These are phyloP conservation scores for Punctoribates punctum DNA, from an alignment of 2,888 invertebrate genomes.

Conservation along the genomic window DNA sequence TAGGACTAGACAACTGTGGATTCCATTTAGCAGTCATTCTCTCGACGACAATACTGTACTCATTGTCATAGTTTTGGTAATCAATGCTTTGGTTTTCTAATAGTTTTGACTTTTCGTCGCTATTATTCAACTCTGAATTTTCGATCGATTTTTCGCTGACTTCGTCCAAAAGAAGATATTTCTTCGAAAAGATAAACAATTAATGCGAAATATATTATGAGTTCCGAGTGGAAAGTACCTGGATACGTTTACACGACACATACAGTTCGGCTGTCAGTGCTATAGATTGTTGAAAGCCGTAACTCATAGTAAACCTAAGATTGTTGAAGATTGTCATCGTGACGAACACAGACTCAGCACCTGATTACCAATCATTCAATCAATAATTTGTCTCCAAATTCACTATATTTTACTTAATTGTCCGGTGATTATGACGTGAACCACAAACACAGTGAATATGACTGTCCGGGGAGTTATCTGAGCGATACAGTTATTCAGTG, in stretches of 20 bases:
- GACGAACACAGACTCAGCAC: constrained; percentile 70
- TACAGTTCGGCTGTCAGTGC: constrained; percentile 72
- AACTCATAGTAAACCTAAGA: constrained; percentile 69
- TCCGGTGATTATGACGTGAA: constrained; percentile 64
- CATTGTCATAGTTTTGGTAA: neutral
- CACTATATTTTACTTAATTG: constrained; percentile 44
- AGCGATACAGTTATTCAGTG: constrained; percentile 65
- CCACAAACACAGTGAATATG: constrained; percentile 71
- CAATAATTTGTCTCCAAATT: constrained; percentile 58
- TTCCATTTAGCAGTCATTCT: constrained; percentile 30
- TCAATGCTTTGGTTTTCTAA: neutral
- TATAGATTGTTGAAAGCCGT: constrained; percentile 79
- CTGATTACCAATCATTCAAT: constrained; percentile 52
- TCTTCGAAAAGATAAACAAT: constrained; percentile 49
- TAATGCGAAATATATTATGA: neutral
- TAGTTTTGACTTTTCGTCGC: constrained; percentile 60
- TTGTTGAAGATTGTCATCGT: constrained; percentile 82
- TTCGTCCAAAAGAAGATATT: constrained; percentile 55
- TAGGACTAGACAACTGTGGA: constrained; percentile 49
- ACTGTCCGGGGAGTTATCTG: constrained; percentile 71
- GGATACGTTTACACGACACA: constrained; percentile 69
- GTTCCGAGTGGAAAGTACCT: constrained; percentile 52
- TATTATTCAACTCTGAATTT: neutral
- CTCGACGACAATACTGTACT: constrained; percentile 28
- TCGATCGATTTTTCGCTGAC: constrained; percentile 40